Evolutionary conservation across 2,113 vertebrate genomes (phyloP).

Genomic region (Microcebus murinus): DNA sequence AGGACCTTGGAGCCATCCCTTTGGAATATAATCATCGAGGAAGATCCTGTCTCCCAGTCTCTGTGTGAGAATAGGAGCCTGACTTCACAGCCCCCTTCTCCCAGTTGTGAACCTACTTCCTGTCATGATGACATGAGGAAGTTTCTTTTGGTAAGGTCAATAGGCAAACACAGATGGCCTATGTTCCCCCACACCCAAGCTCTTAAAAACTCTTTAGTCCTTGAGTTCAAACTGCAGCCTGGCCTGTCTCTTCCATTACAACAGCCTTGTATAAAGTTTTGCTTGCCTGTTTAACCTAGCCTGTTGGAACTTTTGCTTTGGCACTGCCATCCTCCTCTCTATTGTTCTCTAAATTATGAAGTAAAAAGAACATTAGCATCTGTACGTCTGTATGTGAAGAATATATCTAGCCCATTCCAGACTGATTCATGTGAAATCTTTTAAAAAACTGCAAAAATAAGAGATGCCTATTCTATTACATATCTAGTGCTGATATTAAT

Average conservation of each 20-base stretch:
- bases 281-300: neutral
- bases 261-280: neutral
- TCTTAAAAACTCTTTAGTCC: neutral
- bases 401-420: neutral
- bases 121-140: neutral
- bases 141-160: neutral
- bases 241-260: neutral
- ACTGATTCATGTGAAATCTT: neutral
- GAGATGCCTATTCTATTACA: neutral
- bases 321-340: neutral
- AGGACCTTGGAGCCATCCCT: neutral
- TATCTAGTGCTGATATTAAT: neutral
- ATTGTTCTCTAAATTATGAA: neutral
- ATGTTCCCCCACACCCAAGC: neutral
- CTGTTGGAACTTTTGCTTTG: neutral
- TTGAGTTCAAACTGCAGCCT: neutral
- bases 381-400: neutral
- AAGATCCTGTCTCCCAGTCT: neutral
- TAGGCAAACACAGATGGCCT: neutral
- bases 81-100: accelerated
- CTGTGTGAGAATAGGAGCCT: neutral
- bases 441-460: neutral
- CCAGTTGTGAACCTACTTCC: neutral
- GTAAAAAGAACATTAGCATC: neutral
- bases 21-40: neutral